phyloP scores from a whole-genome alignment of 2,113 vertebrate genomes.

The Actenoides lindsayi region DNA sequence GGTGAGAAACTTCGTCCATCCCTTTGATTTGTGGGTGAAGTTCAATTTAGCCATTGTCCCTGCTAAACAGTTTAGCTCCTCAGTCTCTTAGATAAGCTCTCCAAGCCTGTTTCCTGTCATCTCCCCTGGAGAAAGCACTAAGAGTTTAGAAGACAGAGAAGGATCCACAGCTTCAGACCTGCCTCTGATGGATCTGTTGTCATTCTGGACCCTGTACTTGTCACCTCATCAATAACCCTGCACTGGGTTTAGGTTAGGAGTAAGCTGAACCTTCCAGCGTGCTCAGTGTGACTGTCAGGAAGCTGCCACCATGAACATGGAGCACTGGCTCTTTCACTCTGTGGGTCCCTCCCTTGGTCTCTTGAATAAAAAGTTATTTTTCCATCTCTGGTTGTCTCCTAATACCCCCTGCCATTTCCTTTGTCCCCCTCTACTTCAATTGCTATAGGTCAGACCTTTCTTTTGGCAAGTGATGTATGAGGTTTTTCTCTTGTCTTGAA shows the following conservation, averaged over 20 bases:
- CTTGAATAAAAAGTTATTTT: not conserved
- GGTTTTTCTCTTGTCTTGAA: not conserved
- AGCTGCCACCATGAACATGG: too few species aligned
- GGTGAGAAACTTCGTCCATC: not conserved
- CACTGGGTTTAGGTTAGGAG: slow-evolving; percentile 8
- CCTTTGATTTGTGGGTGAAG: not conserved
- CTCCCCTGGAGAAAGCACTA: not conserved
- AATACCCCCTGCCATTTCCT: not conserved
- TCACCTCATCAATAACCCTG: not conserved
- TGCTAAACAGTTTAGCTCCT: not conserved
- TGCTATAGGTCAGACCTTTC: not conserved
- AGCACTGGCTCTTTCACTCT: too few species aligned
- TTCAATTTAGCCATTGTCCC: not conserved
- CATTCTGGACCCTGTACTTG: not conserved
- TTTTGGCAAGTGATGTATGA: not conserved
- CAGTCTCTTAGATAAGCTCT: not conserved
- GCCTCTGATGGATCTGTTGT: not conserved
- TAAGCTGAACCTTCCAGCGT: not conserved
- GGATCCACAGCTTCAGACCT: fast-evolving
- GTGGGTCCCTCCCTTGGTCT: too few species aligned
- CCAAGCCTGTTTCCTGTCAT: not conserved
- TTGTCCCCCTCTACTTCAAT: not conserved
- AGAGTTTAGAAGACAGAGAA: not conserved
- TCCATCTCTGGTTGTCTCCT: not conserved
- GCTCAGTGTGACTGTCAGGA: too few species aligned